A percentile compares a stretch with the other conserved stretches of the same genome.
Evolutionary conservation across 2,797 vertebrate species (phyloP).

Genomic region (Oreochromis grahami): DNA sequence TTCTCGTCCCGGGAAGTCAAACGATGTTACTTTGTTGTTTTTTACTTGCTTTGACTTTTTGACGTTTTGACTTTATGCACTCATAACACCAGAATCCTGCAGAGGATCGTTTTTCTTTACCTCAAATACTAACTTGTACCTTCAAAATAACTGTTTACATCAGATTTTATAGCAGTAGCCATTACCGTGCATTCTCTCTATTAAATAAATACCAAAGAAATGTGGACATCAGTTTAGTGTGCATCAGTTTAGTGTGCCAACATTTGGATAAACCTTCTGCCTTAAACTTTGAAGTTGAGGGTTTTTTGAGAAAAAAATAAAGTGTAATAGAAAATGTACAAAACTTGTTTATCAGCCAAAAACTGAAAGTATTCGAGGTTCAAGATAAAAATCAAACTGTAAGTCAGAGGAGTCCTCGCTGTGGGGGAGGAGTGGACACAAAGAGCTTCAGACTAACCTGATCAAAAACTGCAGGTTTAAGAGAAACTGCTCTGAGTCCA

Average conservation of each 20-base stretch:
- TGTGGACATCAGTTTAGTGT: not conserved
- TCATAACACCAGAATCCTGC: not conserved
- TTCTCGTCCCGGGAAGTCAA: rapidly evolving
- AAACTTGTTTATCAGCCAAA: not conserved
- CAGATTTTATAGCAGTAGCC: not conserved
- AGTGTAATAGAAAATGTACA: not conserved
- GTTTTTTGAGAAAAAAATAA: not conserved
- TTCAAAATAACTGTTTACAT: not conserved
- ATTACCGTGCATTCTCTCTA: not conserved
- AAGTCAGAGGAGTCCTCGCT: not conserved
- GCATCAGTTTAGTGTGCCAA: not conserved
- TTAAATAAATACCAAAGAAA: not conserved
- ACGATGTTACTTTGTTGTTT: not conserved
- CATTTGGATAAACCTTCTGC: not conserved
- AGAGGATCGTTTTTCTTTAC: not conserved
- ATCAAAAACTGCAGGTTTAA: not conserved
- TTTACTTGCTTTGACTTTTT: not conserved
- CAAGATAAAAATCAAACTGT: not conserved
- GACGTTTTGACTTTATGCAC: rapidly evolving
- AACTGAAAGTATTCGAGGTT: not conserved
- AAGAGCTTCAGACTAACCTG: not conserved
- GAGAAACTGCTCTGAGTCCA: not conserved
- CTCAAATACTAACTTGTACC: rapidly evolving
- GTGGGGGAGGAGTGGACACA: not conserved
- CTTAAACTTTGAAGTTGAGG: not conserved